Evolutionary conservation across 2,113 vertebrate genomes (phyloP), one percentile per base, ranked within the genome.

Genomic region (Gadus chalcogrammus): DNA sequence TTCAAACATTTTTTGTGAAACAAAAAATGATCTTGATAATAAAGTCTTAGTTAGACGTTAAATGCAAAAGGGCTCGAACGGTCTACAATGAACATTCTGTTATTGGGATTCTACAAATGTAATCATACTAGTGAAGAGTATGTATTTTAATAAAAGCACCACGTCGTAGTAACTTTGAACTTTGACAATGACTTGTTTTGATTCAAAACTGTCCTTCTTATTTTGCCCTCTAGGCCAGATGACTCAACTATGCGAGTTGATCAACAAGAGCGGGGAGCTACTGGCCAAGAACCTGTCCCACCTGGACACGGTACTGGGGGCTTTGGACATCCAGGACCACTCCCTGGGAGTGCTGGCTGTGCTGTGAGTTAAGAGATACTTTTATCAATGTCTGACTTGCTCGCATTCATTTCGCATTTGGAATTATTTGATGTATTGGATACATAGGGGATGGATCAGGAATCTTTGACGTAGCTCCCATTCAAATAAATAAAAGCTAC

Each of bases 201-300:
- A 12, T 48, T 13, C 8, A 58, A 58, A 16, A 58, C n/a, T 16
- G 42, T 48, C 42, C 4, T 58, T 58, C 76, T 22, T 27, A n/a
- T 67, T 48, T 68, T 0, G 9, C 35, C 3, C 59, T 3, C 65
- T 65, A 99, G 97, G 97, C 87, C 97, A 99, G 93, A 99, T 99
- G 97, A 99, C 97, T 85, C 97, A 98, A 89, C 94, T 99, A 68
- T 99, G 97, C 78, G 97, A 99, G 86, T 88, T 99, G 88, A 99
- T 99, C 91, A 99, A 99, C 93, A 99, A 99, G 91, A 99, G 97
- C 1, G 97, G 97, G 79, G 97, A 99, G 76, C 94, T 99, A 84
- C 94, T 99, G 81, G 96, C 97, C 74, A 99, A 99, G 91, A 99
- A 99, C 64, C 89, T 99, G 78, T 98, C 97, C 68, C 97, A 99